Conservation (phyloP, 2,113 vertebrate species). For the Tragelaphus scriptus region DNA sequence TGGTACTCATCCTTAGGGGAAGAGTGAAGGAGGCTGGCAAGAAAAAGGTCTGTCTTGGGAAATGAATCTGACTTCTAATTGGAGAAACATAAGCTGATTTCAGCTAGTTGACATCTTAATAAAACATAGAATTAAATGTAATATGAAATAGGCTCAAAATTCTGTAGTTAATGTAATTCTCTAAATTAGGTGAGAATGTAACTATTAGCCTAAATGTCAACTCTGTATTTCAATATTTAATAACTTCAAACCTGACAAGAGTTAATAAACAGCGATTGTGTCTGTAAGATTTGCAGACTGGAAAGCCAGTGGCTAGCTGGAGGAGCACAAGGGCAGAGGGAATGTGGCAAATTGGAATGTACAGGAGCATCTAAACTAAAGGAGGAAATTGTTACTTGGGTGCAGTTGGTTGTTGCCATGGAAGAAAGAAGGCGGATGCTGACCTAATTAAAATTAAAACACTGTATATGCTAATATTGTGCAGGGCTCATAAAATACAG, state of each 20-base stretch:
- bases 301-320: neutral
- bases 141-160: slow-evolving; percentile 60
- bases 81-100: slow-evolving; percentile 64
- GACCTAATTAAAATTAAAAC: neutral
- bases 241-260: slow-evolving; percentile 40
- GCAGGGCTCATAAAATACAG: neutral
- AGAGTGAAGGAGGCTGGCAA: neutral
- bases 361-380: neutral
- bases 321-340: neutral
- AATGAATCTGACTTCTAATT: slow-evolving; percentile 66
- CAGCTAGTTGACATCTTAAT: slow-evolving; percentile 70
- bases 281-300: neutral
- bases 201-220: slow-evolving; percentile 52
- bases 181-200: slow-evolving; percentile 63
- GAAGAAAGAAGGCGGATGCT: neutral
- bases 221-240: slow-evolving; percentile 57
- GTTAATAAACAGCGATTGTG: neutral
- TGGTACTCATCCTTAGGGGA: slow-evolving; percentile 34
- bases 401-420: neutral
- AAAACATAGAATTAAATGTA: slow-evolving; percentile 70
- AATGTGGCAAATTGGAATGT: neutral
- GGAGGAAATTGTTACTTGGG: neutral
- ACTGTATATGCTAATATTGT: neutral
- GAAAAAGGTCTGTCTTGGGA: slow-evolving; percentile 62
- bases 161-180: slow-evolving; percentile 68